Percentiles rank a stretch among this genome's conserved stretches.
These are phyloP conservation scores for Gasterosteus aculeatus DNA, from an alignment of 2,113 vertebrate genomes.

Conservation along the genomic window DNA sequence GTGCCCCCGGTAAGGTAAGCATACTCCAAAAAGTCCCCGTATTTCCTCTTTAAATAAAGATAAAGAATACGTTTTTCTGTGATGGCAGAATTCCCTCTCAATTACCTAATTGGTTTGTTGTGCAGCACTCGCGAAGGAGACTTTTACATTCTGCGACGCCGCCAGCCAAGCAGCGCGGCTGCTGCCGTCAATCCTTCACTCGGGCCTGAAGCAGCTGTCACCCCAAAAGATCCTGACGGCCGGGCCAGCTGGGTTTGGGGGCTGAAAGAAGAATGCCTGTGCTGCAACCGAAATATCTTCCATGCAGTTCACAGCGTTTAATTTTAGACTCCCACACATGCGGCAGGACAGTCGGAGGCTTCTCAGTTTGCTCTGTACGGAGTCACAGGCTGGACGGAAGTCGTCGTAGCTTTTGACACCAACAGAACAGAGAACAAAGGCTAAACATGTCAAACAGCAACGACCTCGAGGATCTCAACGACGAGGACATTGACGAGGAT, in stretches of 20 bases:
- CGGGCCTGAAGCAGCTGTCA: slow-evolving; percentile 82
- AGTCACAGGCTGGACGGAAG: slow-evolving; percentile 17
- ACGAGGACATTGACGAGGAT: slow-evolving; percentile 89
- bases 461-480: slow-evolving; percentile 67
- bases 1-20: not conserved
- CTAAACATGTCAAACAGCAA: slow-evolving; percentile 69
- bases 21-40: not conserved
- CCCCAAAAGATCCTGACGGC: slow-evolving; percentile 86
- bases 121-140: slow-evolving; percentile 23
- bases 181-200: slow-evolving; percentile 64
- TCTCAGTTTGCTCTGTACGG: slow-evolving; percentile 27
- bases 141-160: not conserved
- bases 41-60: slow-evolving; percentile 5
- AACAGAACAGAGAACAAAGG: not conserved
- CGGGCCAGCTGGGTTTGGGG: slow-evolving; percentile 88
- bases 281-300: slow-evolving; percentile 87
- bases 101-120: slow-evolving; percentile 22
- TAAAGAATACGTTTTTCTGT: not conserved
- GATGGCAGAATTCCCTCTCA: not conserved
- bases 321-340: slow-evolving; percentile 85
- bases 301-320: slow-evolving; percentile 84
- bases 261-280: slow-evolving; percentile 77
- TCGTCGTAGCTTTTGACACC: slow-evolving; percentile 11
- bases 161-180: slow-evolving; percentile 64
- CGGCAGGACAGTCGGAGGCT: slow-evolving; percentile 55